Percentiles rank a stretch among this genome's conserved stretches.
Conservation (phyloP, 2,113 vertebrate species). For the Heptranchias perlo region DNA sequence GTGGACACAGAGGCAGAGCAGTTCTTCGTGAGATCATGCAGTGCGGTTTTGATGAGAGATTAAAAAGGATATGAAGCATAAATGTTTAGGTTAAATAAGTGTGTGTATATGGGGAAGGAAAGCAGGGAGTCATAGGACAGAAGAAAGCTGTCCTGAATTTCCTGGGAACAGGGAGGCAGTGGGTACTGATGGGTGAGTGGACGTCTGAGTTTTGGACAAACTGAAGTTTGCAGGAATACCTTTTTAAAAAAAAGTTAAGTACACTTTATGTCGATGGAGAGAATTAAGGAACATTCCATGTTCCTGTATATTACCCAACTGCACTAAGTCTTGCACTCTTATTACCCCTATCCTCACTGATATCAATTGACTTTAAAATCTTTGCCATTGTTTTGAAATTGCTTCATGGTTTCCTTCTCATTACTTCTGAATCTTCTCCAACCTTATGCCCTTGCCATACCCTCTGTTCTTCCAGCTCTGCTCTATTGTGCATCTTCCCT, state of each 20-base stretch:
- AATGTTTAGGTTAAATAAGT: too few relatives aligned
- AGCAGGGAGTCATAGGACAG: too few relatives aligned
- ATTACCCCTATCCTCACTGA: not conserved
- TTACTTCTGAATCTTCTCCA: not conserved
- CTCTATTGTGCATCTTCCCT: not conserved
- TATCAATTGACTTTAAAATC: not conserved
- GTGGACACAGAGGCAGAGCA: too few relatives aligned
- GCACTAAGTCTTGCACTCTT: not conserved
- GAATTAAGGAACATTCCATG: not conserved
- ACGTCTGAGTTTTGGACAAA: too few relatives aligned
- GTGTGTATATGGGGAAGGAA: too few relatives aligned
- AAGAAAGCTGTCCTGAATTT: too few relatives aligned
- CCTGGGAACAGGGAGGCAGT: too few relatives aligned
- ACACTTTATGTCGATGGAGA: not conserved
- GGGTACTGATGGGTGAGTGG: too few relatives aligned
- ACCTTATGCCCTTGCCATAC: not conserved
- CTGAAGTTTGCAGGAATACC: not conserved
- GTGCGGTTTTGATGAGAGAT: too few relatives aligned
- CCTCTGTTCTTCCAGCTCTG: not conserved
- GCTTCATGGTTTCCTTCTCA: too few relatives aligned
- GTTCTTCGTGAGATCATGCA: too few relatives aligned
- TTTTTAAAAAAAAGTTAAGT: not conserved
- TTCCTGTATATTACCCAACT: not conserved
- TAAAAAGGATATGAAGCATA: too few relatives aligned
- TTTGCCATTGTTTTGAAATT: not conserved